These are phyloP conservation scores for Rotaria sp. DNA, from an alignment of 2,888 invertebrate species.

Conservation along the genomic window DNA sequence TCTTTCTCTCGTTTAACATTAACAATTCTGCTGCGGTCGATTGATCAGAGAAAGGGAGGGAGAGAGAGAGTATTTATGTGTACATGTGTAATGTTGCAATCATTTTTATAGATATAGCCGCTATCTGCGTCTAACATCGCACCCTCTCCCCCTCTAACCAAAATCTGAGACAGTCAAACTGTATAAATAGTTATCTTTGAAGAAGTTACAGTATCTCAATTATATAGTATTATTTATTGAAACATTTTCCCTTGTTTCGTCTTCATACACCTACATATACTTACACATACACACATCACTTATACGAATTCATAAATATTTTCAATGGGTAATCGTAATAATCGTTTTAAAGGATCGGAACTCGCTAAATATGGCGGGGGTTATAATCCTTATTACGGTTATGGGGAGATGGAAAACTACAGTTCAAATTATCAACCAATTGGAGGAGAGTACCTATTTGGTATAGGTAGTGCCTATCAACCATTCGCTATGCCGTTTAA, in stretches of 20 bases:
- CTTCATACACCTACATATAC: background rate
- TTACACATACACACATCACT: background rate
- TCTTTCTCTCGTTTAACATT: background rate
- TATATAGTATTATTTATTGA: background rate
- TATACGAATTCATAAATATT: background rate
- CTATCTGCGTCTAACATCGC: background rate
- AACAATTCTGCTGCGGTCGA: background rate
- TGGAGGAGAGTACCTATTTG: background rate
- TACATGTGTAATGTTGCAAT: background rate
- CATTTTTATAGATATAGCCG: background rate
- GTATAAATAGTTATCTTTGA: background rate
- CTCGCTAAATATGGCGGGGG: background rate
- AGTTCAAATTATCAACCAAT: background rate
- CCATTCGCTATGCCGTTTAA: background rate
- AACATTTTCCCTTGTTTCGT: background rate
- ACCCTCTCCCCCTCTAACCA: background rate
- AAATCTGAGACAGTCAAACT: background rate
- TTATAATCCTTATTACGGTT: background rate
- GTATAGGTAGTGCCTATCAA: background rate
- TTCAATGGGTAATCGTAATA: background rate
- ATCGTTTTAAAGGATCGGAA: background rate
- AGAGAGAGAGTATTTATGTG: background rate
- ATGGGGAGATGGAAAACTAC: background rate
- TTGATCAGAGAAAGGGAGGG: background rate
- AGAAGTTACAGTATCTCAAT: background rate